A percentile compares a stretch with the other conserved stretches of the same genome.
Evolutionary conservation across 2,113 vertebrate species (phyloP).

Genomic region (Chaetura pelagica): DNA sequence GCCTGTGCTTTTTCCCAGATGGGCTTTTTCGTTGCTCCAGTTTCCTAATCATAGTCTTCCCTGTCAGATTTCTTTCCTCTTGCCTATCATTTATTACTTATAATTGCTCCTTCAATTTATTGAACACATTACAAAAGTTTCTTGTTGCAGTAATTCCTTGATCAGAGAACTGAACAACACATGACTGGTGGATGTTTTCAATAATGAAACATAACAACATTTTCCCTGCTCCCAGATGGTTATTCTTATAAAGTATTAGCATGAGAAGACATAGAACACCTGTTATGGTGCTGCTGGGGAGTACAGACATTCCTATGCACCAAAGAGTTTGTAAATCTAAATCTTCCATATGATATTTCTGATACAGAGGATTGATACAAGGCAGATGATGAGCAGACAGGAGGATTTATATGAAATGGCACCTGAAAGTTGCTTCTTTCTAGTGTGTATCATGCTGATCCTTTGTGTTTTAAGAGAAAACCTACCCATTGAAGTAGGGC

Average conservation of each 20-base stretch:
- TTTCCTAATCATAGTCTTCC: neutral
- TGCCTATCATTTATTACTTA: neutral
- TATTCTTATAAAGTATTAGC: neutral
- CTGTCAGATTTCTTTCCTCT: neutral
- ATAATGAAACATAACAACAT: neutral
- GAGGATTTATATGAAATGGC: neutral
- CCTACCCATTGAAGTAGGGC: neutral
- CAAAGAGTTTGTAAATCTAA: neutral
- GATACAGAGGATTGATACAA: neutral
- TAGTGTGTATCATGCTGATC: neutral
- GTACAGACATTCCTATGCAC: neutral
- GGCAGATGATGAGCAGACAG: neutral
- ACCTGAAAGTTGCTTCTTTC: neutral
- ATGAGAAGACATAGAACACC: neutral
- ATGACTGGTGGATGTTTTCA: neutral
- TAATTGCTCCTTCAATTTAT: neutral
- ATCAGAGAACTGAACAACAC: neutral
- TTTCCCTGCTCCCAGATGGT: neutral
- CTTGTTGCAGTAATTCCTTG: neutral
- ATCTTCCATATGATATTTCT: neutral
- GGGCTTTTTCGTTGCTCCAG: neutral
- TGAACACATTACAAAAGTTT: neutral
- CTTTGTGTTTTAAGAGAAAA: neutral
- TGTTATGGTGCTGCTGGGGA: neutral
- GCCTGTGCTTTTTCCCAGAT: neutral